Conservation (phyloP, 2,888 invertebrate genomes). For the Tortrix viridana region DNA sequence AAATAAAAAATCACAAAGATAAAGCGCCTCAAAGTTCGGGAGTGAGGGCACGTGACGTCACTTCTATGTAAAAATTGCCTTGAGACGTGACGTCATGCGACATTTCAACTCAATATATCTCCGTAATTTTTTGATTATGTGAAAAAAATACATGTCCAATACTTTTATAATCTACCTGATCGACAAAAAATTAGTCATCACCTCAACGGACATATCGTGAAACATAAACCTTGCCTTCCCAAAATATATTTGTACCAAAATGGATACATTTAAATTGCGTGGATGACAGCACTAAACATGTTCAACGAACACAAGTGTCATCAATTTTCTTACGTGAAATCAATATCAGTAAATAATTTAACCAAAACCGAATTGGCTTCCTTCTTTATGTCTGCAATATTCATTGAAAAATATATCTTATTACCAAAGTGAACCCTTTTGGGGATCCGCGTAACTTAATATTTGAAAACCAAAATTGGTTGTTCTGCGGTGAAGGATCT, state of each 20-base stretch:
- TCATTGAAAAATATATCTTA: conserved; percentile 28
- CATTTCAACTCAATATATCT: too few species aligned
- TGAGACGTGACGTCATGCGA: too few species aligned
- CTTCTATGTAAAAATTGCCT: too few species aligned
- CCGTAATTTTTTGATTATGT: too few species aligned
- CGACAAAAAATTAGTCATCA: too few species aligned
- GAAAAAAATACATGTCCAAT: too few species aligned
- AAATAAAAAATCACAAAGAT: too few species aligned
- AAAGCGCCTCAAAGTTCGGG: too few species aligned
- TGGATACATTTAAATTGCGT: neutral
- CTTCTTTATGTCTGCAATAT: conserved; percentile 30
- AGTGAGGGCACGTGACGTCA: too few species aligned
- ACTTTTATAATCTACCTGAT: too few species aligned
- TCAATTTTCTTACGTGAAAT: conserved; percentile 31
- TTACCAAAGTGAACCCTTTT: conserved; percentile 8
- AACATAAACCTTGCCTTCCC: neutral
- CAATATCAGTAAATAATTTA: conserved; percentile 33
- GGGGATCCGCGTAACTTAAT: conserved; percentile 7
- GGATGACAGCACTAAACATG: conserved; percentile 13
- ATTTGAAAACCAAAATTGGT: neutral
- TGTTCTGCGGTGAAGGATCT: neutral
- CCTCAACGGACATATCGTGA: neutral
- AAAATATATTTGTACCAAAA: neutral
- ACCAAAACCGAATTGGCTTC: conserved; percentile 28
- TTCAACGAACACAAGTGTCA: conserved; percentile 11